Percentiles rank a stretch among this genome's conserved stretches.
phyloP scores from a whole-genome alignment of 2,888 invertebrate species.

The Iphiclides podalirius region DNA sequence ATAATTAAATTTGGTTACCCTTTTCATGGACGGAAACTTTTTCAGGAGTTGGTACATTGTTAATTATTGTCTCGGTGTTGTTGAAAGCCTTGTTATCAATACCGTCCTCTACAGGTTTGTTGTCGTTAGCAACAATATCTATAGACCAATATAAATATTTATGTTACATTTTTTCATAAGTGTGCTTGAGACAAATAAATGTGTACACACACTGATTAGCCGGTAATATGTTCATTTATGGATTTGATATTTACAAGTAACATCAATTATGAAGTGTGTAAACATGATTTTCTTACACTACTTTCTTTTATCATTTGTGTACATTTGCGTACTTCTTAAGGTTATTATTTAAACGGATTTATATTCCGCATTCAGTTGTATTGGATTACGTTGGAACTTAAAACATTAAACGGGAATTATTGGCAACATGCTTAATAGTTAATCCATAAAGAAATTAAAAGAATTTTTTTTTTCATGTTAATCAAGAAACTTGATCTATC shows the following conservation, averaged over 20 bases:
- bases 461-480: too few relatives aligned
- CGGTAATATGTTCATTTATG: not conserved
- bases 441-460: too few relatives aligned
- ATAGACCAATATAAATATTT: conserved; percentile 19
- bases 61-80: conserved; percentile 33
- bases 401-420: too few relatives aligned
- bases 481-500: too few relatives aligned
- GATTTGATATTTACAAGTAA: not conserved
- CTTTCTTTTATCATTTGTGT: too few relatives aligned
- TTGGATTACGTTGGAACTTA: too few relatives aligned
- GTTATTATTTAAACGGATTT: too few relatives aligned
- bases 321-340: too few relatives aligned
- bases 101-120: conserved; percentile 57
- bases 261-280: not conserved
- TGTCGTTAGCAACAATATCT: conserved; percentile 60
- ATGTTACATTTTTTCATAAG: not conserved
- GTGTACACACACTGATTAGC: not conserved
- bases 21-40: conserved; percentile 35
- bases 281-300: not conserved
- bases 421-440: too few relatives aligned
- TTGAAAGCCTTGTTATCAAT: conserved; percentile 52
- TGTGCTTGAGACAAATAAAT: not conserved
- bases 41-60: conserved; percentile 32
- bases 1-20: too few relatives aligned
- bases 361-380: too few relatives aligned